Evolutionary conservation across 2,888 invertebrate species (phyloP).

Genomic region (Margaritifera margaritifera): DNA sequence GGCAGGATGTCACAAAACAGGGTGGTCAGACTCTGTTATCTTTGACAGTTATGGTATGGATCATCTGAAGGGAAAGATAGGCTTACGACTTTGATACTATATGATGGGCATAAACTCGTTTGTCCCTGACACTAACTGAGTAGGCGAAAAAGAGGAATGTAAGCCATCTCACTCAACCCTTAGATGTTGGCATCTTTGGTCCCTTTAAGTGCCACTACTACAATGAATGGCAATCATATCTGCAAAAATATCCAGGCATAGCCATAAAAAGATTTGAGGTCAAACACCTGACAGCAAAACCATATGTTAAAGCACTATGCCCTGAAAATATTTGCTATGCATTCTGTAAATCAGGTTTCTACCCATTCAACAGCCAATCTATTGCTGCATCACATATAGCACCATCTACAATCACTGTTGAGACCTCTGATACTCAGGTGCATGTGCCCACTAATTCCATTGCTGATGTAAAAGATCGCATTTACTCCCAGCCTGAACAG

Average conservation of each 20-base stretch:
- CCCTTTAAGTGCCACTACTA: constrained; percentile 18
- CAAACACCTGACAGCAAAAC: constrained; percentile 17
- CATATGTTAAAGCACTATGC: too few species aligned
- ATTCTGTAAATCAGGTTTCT: constrained; percentile 22
- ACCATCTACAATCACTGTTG: constrained; percentile 10
- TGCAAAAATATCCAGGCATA: constrained; percentile 13
- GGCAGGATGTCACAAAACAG: constrained; percentile 25
- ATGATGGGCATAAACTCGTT: constrained; percentile 27
- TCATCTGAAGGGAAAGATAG: constrained; percentile 14
- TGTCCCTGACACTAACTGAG: constrained; percentile 17
- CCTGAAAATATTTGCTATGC: constrained; percentile 10
- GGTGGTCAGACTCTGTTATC: constrained; percentile 25
- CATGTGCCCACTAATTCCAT: not conserved
- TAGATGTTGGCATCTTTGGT: constrained; percentile 24
- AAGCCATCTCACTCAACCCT: constrained; percentile 22
- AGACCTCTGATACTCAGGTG: too few species aligned
- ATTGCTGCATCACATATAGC: constrained; percentile 9
- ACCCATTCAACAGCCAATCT: constrained; percentile 9
- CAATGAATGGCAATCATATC: constrained; percentile 18
- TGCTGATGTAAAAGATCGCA: not conserved
- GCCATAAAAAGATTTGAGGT: too few species aligned
- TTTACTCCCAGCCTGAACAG: not conserved
- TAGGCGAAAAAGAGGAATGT: constrained; percentile 29
- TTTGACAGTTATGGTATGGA: constrained; percentile 24
- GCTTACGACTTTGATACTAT: constrained; percentile 14